Conservation (phyloP, 2,113 vertebrate genomes). For the Dipodomys stephensi region DNA sequence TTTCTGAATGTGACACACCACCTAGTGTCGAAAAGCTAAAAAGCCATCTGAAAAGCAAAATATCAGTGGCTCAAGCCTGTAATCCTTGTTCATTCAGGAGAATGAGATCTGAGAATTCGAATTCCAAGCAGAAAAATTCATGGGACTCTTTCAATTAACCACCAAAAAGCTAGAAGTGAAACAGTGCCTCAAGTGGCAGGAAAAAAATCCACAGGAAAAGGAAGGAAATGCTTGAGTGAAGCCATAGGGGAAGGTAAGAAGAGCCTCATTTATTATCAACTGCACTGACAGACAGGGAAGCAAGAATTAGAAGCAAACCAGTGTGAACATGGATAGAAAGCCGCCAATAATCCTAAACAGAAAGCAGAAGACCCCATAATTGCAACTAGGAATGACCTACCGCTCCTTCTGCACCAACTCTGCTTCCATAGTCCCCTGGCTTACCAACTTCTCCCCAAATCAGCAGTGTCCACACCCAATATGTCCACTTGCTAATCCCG, state of each 20-base stretch:
- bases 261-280: rapidly evolving
- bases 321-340: background rate
- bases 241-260: background rate
- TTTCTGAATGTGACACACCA: background rate
- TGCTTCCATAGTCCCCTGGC: background rate
- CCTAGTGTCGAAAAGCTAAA: conserved; percentile 9
- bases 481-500: background rate
- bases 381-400: background rate
- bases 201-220: no score
- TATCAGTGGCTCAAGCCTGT: no score
- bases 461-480: background rate
- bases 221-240: no score
- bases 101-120: no score
- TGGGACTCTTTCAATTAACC: no score
- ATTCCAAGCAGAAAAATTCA: no score
- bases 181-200: no score
- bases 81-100: no score
- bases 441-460: background rate
- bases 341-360: background rate
- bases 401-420: background rate
- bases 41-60: no score
- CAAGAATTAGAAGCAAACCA: background rate
- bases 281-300: background rate
- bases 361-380: no score
- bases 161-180: no score